A percentile compares a stretch with the other conserved stretches of the same genome.
phyloP scores from a whole-genome alignment of 1,140 invertebrate genomes.

The Orius insidiosus region DNA sequence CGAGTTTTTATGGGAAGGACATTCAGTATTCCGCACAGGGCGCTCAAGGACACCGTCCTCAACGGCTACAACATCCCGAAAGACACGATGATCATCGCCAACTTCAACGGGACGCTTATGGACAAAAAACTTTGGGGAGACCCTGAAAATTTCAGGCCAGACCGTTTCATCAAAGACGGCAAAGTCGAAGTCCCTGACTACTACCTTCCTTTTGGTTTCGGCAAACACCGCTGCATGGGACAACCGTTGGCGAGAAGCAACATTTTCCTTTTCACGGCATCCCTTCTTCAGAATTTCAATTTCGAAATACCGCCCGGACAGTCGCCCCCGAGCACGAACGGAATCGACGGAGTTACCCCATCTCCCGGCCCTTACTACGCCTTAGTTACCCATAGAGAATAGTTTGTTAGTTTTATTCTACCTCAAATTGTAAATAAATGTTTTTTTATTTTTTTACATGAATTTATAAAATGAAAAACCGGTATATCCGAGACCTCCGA shows the following conservation, averaged over 20 bases:
- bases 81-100: constrained; percentile 70
- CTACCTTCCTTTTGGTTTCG: constrained; percentile 46
- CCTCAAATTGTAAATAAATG: too few species aligned
- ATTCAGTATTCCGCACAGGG: constrained; percentile 60
- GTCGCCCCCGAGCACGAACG: constrained; percentile 39
- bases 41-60: constrained; percentile 47
- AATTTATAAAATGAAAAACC: too few species aligned
- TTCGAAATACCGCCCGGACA: constrained; percentile 43
- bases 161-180: constrained; percentile 51
- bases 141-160: constrained; percentile 55
- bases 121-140: constrained; percentile 49
- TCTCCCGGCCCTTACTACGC: constrained; percentile 50
- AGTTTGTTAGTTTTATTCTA: too few species aligned
- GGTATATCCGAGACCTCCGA: too few species aligned
- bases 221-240: constrained; percentile 66
- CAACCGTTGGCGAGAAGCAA: constrained; percentile 68
- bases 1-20: constrained; percentile 61
- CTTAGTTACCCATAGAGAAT: constrained; percentile 38
- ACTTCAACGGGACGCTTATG: constrained; percentile 57
- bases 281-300: constrained; percentile 58
- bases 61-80: constrained; percentile 58
- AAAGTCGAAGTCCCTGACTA: constrained; percentile 43
- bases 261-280: constrained; percentile 64
- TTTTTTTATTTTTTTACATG: too few species aligned
- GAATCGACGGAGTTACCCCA: constrained; percentile 54